Evolutionary conservation across 1,140 invertebrate genomes (phyloP).

Genomic region (Neelides sp.): DNA sequence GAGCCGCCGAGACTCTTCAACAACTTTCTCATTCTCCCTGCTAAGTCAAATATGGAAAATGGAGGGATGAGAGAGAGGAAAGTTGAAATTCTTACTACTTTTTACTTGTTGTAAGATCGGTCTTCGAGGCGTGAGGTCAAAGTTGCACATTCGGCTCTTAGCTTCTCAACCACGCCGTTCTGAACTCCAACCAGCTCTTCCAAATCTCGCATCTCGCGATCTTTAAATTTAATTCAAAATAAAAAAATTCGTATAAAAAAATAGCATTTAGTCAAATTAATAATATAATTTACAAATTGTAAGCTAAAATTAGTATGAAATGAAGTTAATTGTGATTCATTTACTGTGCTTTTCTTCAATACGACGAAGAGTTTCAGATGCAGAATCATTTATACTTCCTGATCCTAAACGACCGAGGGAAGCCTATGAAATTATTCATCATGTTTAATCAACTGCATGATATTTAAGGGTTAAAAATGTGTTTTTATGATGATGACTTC

Average conservation of each 20-base stretch:
- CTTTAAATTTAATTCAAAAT: slow-evolving; percentile 35
- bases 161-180: slow-evolving; percentile 74
- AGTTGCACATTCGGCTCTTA: slow-evolving; percentile 67
- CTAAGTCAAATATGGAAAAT: not conserved
- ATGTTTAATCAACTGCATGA: slow-evolving; percentile 13
- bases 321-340: slow-evolving; percentile 30
- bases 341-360: slow-evolving; percentile 70
- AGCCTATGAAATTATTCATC: slow-evolving; percentile 13
- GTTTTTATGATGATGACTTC: slow-evolving; percentile 31
- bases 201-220: slow-evolving; percentile 59
- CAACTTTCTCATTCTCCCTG: not conserved
- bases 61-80: not conserved
- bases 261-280: not conserved
- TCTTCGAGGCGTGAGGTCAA: slow-evolving; percentile 72
- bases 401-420: too few relatives aligned
- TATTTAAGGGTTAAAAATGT: not conserved
- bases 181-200: slow-evolving; percentile 71
- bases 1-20: not conserved
- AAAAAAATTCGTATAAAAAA: slow-evolving; percentile 14
- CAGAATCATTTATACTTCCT: too few relatives aligned
- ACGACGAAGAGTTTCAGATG: slow-evolving; percentile 46
- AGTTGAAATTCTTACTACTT: slow-evolving; percentile 35
- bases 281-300: not conserved
- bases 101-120: slow-evolving; percentile 68
- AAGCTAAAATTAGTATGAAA: too few relatives aligned